Conservation (phyloP, 2,888 invertebrate species). For the Diplazon laetatorius region DNA sequence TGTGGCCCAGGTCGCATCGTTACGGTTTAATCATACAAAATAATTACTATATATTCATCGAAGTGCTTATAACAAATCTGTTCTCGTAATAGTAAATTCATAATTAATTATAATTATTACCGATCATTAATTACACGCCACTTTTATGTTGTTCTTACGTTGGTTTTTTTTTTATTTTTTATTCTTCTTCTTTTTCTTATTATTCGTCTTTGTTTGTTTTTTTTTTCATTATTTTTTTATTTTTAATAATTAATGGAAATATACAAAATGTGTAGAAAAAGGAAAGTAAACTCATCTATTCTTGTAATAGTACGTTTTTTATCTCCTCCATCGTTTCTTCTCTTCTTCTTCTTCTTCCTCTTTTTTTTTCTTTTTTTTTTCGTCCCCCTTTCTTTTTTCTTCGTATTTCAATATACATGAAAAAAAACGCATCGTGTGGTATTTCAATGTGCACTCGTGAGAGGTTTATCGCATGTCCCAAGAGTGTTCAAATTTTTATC, state of each 20-base stretch:
- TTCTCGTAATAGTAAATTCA: slow-evolving; percentile 71
- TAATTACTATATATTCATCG: slow-evolving; percentile 62
- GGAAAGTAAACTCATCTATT: slow-evolving; percentile 70
- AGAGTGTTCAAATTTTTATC: slow-evolving; percentile 58
- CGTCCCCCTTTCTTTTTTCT: slow-evolving; percentile 47
- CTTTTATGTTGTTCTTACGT: slow-evolving; percentile 57
- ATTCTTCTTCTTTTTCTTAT: slow-evolving; percentile 30
- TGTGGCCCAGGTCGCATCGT: slow-evolving; percentile 73
- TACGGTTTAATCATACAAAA: slow-evolving; percentile 63
- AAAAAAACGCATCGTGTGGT: slow-evolving; percentile 72
- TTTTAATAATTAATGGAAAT: slow-evolving; percentile 70
- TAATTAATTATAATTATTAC: slow-evolving; percentile 70
- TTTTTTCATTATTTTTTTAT: slow-evolving; percentile 29
- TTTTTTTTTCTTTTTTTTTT: slow-evolving; percentile 26
- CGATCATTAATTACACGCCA: slow-evolving; percentile 70
- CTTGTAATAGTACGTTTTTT: slow-evolving; percentile 40
- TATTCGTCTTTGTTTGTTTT: no score
- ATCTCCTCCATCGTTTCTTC: slow-evolving; percentile 30
- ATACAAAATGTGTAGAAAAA: slow-evolving; percentile 77
- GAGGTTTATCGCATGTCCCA: slow-evolving; percentile 68
- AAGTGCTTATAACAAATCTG: slow-evolving; percentile 72
- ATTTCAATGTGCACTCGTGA: slow-evolving; percentile 65
- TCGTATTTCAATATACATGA: slow-evolving; percentile 68
- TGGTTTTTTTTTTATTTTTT: slow-evolving; percentile 30
- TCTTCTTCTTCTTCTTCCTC: slow-evolving; percentile 35